These are phyloP conservation scores for Melolontha melolontha DNA, from an alignment of 2,888 invertebrate genomes.

Conservation along the genomic window DNA sequence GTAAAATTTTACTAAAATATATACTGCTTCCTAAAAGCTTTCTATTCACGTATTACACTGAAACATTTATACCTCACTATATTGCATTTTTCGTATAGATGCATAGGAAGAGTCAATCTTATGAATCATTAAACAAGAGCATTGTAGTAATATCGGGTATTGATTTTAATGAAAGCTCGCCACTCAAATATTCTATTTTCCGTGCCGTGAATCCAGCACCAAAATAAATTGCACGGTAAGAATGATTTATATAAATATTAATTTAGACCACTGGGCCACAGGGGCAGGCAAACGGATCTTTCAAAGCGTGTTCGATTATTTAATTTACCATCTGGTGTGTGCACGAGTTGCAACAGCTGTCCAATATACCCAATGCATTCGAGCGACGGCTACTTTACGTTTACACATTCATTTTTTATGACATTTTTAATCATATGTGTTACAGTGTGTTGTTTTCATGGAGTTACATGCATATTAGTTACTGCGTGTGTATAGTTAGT, in stretches of 20 bases:
- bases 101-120: not conserved
- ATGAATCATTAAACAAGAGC: constrained; percentile 25
- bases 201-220: not conserved
- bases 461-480: not conserved
- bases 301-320: constrained; percentile 50
- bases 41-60: too few relatives aligned
- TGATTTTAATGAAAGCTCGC: constrained; percentile 21
- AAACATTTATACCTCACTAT: too few relatives aligned
- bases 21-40: too few relatives aligned
- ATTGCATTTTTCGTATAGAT: too few relatives aligned
- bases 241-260: constrained; percentile 51
- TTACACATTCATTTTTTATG: constrained; percentile 34
- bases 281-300: constrained; percentile 45
- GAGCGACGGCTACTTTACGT: constrained; percentile 23
- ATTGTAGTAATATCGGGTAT: constrained; percentile 29
- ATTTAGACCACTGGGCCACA: constrained; percentile 46
- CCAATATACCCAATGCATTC: constrained; percentile 23
- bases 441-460: constrained; percentile 2
- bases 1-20: too few relatives aligned
- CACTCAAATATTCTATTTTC: constrained; percentile 35
- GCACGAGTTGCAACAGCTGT: constrained; percentile 46
- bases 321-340: constrained; percentile 51
- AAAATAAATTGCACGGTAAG: constrained; percentile 31
- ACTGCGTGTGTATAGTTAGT: too few relatives aligned
- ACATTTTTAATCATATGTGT: constrained; percentile 31